Base-by-base conservation (phyloP, 1,140 invertebrate genomes). In the Parapsyche elsis region DNA sequence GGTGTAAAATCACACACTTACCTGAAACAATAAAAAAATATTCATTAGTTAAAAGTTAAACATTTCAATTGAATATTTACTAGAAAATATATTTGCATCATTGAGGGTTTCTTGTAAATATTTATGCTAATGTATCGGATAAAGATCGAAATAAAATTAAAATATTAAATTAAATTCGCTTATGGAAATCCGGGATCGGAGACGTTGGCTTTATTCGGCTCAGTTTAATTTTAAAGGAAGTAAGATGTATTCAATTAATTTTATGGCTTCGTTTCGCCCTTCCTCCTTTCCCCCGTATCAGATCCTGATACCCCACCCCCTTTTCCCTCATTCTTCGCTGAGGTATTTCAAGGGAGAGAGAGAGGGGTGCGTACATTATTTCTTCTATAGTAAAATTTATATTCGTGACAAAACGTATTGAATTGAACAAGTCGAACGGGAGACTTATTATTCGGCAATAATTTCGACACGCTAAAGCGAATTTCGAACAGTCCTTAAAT, bases 181-280 rank as follows among this genome's bases (percentile, higher is more conserved):
- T 67, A 67, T 67, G 64, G 64, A 77, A 77, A 77, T 77, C 75
- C 75, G 75, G 45, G 30, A 77, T 77, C 59, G 57, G 59, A 30
- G 75, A 53, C 21, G 75, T 77, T 77, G 53, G 75, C 75, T 77
- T 77, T 77, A 77, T 81, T 79, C 81, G 74, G 71, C 64, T 78
- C 81, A 61, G 81, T 81, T 83, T 83, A 83, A 83, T 81, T 81
- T 83, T 83, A 81, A 83, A 83, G 80, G 79, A 83, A 83, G 75
- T 81, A 83, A 83, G 82, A 83, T 80, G 82, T 83, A 83, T 83
- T 83, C 82, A 83, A 83, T 83, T 83, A 83, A 83, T 83, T 83
- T 83, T 83, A 83, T 83, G 79, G 82, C 80, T 80, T 57, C 71
- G 64, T 76, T 77, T 77, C 74, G 61, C 19, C 10, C 10, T 10